Evolutionary conservation across 2,797 vertebrate genomes (phyloP).

Genomic region (Chaetophractus vellerosus): DNA sequence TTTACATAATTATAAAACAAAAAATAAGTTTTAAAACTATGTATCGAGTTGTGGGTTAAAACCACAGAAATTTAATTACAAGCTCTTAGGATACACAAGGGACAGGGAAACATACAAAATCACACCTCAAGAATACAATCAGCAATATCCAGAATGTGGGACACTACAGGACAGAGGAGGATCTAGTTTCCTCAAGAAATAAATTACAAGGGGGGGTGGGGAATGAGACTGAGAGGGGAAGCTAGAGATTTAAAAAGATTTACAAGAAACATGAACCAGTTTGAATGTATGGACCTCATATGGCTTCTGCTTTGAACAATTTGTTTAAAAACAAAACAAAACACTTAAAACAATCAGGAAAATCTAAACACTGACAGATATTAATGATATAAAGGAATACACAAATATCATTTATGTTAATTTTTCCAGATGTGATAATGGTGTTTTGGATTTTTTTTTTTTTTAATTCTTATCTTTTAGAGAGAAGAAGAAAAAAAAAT

Average conservation of each 20-base stretch:
- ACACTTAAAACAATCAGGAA: neutral
- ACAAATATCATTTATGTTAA: neutral
- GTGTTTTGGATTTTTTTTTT: neutral
- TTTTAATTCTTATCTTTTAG: conserved; percentile 14
- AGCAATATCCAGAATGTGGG: neutral
- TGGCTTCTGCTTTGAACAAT: neutral
- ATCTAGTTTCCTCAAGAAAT: neutral
- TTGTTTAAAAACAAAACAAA: neutral
- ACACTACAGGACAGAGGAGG: neutral
- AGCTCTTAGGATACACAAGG: conserved; percentile 55
- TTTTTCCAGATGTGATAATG: conserved; percentile 27
- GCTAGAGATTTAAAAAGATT: neutral
- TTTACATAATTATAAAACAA: conserved; percentile 49
- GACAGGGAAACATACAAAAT: conserved; percentile 59
- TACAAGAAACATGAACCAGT: neutral
- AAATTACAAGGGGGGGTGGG: conserved; percentile 26
- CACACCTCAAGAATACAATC: neutral
- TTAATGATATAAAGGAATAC: conserved; percentile 2
- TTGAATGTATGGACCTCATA: neutral
- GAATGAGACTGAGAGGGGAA: neutral
- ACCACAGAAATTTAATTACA: conserved; percentile 39
- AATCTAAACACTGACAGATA: neutral
- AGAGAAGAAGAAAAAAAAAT: neutral
- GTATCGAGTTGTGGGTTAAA: conserved; percentile 22
- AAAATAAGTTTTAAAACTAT: neutral